Percentiles rank a stretch among this genome's conserved stretches.
Conservation (phyloP, 1,140 invertebrate genomes). For the Brachionus rubens region DNA sequence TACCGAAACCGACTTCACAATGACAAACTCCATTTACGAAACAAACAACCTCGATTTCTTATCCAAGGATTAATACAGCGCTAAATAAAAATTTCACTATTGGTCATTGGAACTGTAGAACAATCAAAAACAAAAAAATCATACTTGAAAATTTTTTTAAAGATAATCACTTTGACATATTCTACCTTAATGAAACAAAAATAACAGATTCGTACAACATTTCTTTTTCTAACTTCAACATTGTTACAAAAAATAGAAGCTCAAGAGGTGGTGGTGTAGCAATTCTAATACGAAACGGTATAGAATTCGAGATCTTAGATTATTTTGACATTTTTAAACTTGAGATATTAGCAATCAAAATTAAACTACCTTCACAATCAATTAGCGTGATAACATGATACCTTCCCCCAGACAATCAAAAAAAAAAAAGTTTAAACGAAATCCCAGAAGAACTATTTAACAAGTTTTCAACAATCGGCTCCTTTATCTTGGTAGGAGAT, state of each 20-base stretch:
- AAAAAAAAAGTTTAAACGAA: neutral
- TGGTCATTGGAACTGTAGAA: conserved; percentile 3
- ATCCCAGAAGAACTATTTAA: neutral
- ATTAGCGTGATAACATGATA: neutral
- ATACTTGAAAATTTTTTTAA: neutral
- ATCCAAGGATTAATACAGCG: neutral
- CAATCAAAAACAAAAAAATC: conserved; percentile 6
- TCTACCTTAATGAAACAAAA: neutral
- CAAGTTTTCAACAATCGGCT: neutral
- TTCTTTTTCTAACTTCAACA: neutral
- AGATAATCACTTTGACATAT: conserved; percentile 2
- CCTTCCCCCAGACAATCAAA: neutral
- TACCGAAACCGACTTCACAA: neutral
- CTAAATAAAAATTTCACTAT: neutral
- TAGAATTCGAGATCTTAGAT: too few species aligned
- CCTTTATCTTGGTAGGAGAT: neutral
- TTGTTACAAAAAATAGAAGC: neutral
- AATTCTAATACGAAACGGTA: neutral
- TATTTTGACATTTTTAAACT: neutral
- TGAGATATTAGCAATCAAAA: neutral
- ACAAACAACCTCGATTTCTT: neutral
- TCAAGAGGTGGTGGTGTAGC: neutral
- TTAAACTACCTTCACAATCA: neutral
- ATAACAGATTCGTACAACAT: neutral
- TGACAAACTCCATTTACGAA: neutral